phyloP scores from a whole-genome alignment of 2,113 vertebrate species.

The Prunella himalayana region DNA sequence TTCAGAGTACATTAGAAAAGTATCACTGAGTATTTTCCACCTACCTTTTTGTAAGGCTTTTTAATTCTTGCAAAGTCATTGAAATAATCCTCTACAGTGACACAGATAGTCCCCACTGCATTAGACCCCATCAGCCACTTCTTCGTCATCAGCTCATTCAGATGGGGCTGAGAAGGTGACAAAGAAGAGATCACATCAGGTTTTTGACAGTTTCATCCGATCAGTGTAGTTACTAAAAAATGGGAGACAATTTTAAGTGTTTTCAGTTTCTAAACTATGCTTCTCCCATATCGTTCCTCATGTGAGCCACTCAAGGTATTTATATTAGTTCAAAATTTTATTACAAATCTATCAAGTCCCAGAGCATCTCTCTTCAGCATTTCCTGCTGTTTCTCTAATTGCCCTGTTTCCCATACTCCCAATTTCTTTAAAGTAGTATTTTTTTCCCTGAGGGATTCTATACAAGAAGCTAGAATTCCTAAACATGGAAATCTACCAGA shows the following conservation, averaged over 20 bases:
- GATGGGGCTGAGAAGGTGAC: constrained; percentile 80
- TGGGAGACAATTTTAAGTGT: neutral
- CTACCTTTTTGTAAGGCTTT: constrained; percentile 92
- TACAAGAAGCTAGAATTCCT: neutral
- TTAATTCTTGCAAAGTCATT: constrained; percentile 97
- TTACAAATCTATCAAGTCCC: neutral
- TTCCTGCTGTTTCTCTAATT: neutral
- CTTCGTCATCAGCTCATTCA: constrained; percentile 89
- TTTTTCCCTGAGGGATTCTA: neutral
- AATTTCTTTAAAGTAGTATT: neutral
- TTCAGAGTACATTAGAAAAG: neutral
- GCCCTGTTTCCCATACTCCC: neutral
- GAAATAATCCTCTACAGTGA: constrained; percentile 97
- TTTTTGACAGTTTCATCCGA: neutral
- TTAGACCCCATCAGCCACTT: constrained; percentile 92
- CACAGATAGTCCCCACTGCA: constrained; percentile 94
- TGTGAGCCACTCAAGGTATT: neutral
- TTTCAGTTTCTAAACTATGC: neutral
- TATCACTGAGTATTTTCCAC: neutral
- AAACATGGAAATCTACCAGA: neutral
- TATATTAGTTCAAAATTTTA: neutral
- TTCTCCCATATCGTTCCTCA: neutral
- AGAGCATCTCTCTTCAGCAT: neutral
- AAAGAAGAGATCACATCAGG: neutral
- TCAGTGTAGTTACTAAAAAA: neutral